Percentiles rank a stretch among this genome's conserved stretches.
Evolutionary conservation across 2,888 invertebrate species (phyloP).

Genomic region (Drosophila nr. medialis): DNA sequence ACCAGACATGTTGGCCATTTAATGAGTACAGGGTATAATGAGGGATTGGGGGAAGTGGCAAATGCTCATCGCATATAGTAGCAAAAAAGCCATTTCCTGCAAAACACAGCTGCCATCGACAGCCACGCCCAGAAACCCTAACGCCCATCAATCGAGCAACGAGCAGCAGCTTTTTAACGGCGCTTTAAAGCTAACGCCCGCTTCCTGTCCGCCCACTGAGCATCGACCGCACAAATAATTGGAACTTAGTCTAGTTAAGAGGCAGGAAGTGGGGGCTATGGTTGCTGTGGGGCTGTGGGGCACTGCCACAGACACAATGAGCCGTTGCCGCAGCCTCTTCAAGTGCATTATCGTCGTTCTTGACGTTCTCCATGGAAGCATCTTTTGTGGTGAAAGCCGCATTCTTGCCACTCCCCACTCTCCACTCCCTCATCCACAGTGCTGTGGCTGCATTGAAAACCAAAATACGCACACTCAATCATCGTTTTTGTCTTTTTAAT

Average conservation of each 20-base stretch:
- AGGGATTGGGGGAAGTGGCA: conserved; percentile 31
- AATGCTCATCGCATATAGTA: conserved; percentile 57
- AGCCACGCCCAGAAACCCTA: conserved; percentile 38
- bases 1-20: not conserved
- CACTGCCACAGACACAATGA: conserved; percentile 71
- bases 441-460: conserved; percentile 68
- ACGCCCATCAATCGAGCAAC: conserved; percentile 11
- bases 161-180: conserved; percentile 34
- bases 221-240: conserved; percentile 78
- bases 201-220: conserved; percentile 55
- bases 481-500: conserved; percentile 80
- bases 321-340: conserved; percentile 70
- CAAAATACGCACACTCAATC: conserved; percentile 79
- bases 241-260: conserved; percentile 75
- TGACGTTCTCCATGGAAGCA: conserved; percentile 48
- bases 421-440: not conserved
- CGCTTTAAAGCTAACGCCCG: conserved; percentile 42
- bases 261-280: conserved; percentile 9
- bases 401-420: conserved; percentile 1
- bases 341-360: conserved; percentile 79
- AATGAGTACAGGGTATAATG: conserved; percentile 54
- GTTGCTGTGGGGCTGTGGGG: not conserved
- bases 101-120: conserved; percentile 71
- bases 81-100: conserved; percentile 77
- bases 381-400: conserved; percentile 71